Conservation (phyloP, 2,888 invertebrate species). For the Metallyticus violacea region DNA sequence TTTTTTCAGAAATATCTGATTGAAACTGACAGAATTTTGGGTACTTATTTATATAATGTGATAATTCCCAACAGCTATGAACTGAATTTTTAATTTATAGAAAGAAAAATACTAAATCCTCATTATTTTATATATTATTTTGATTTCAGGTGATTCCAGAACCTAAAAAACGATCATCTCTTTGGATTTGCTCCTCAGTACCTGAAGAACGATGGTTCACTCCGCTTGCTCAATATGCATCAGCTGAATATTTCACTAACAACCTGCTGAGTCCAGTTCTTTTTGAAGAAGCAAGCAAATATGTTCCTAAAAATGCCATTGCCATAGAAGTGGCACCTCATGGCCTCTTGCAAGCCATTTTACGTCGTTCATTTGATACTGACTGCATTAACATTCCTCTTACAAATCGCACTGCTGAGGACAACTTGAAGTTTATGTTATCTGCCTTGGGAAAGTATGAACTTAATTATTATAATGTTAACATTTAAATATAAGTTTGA, state of each 20-base stretch:
- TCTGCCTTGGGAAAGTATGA: slow-evolving; percentile 64
- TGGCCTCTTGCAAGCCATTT: slow-evolving; percentile 81
- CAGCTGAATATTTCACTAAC: slow-evolving; percentile 85
- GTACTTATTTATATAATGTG: no score
- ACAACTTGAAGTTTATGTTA: slow-evolving; percentile 62
- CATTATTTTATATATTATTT: neutral
- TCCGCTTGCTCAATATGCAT: slow-evolving; percentile 61
- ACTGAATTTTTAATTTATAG: no score
- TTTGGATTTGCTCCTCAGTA: slow-evolving; percentile 86
- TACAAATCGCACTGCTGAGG: slow-evolving; percentile 66
- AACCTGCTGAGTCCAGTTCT: slow-evolving; percentile 66
- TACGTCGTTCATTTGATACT: slow-evolving; percentile 69
- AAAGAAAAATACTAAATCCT: no score
- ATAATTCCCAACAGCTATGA: no score
- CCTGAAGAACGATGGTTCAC: slow-evolving; percentile 70
- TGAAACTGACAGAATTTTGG: no score
- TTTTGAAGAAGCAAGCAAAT: slow-evolving; percentile 77
- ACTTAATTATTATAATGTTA: neutral
- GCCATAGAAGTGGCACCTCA: slow-evolving; percentile 89
- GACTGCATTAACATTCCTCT: slow-evolving; percentile 72
- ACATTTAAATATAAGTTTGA: no score
- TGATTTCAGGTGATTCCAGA: slow-evolving; percentile 54
- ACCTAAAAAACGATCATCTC: slow-evolving; percentile 64
- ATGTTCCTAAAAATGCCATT: slow-evolving; percentile 78
- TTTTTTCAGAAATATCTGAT: no score